Conservation (phyloP, 2,113 vertebrate species). For the Helogale parvula region DNA sequence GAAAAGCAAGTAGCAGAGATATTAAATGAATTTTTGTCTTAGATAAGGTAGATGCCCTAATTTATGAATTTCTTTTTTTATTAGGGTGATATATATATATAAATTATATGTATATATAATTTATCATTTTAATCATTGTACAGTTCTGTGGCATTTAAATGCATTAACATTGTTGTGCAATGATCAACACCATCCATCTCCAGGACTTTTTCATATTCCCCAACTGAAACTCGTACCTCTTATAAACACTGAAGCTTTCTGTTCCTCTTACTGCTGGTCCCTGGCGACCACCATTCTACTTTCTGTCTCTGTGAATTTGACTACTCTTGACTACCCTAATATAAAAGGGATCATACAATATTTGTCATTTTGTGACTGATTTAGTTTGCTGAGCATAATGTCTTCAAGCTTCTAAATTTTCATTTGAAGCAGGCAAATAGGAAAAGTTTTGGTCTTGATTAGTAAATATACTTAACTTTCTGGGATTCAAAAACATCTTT, state of each 20-base stretch:
- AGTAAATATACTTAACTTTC: neutral
- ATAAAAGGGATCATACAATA: neutral
- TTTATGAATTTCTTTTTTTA: neutral
- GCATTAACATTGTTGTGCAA: neutral
- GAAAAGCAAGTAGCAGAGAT: neutral
- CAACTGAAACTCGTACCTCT: neutral
- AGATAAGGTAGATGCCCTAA: neutral
- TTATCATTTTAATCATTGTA: neutral
- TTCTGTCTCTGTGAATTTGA: neutral
- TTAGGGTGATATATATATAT: neutral
- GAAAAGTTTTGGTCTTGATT: neutral
- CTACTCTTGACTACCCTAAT: neutral
- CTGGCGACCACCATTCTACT: neutral
- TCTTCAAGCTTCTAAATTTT: constrained; percentile 18
- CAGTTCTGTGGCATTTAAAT: neutral
- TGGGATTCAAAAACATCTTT: neutral
- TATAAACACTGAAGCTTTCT: neutral
- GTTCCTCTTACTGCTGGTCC: neutral
- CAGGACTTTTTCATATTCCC: neutral
- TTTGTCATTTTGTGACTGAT: neutral
- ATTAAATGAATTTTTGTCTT: neutral
- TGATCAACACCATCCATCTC: neutral
- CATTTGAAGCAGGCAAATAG: neutral
- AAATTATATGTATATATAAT: neutral
- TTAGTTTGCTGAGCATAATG: constrained; percentile 11